Conservation (phyloP, 1,140 invertebrate genomes). For the Apis florea region DNA sequence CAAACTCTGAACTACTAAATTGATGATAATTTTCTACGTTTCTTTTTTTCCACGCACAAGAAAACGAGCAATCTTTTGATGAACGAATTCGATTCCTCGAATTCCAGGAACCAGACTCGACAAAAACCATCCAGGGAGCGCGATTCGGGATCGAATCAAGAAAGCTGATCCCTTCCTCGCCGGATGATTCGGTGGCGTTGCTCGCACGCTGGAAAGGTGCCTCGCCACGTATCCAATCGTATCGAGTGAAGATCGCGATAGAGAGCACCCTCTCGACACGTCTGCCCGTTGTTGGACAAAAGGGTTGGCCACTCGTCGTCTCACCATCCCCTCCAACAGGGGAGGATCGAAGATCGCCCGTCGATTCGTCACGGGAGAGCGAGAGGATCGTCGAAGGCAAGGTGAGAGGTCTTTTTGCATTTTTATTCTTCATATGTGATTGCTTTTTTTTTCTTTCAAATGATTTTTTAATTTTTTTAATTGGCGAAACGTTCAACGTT, state of each 20-base stretch:
- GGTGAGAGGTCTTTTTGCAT: background rate
- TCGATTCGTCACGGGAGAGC: background rate
- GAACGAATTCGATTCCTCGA: too few relatives aligned
- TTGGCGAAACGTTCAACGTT: too few relatives aligned
- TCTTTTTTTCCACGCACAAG: too few relatives aligned
- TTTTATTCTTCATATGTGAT: too few relatives aligned
- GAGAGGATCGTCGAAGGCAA: background rate
- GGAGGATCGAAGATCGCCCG: constrained; percentile 30
- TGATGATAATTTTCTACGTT: too few relatives aligned
- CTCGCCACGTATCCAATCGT: constrained; percentile 19
- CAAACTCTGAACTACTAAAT: too few relatives aligned
- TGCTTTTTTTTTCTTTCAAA: too few relatives aligned
- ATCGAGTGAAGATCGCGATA: constrained; percentile 56
- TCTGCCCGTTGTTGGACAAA: constrained; percentile 55
- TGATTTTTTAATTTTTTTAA: too few relatives aligned
- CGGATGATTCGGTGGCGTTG: background rate
- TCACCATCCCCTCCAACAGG: background rate
- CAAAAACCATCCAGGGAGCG: too few relatives aligned
- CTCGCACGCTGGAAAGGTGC: background rate
- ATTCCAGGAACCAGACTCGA: too few relatives aligned
- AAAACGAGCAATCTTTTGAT: too few relatives aligned
- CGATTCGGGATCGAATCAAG: constrained; percentile 24
- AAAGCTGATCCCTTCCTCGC: background rate
- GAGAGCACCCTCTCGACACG: constrained; percentile 64
- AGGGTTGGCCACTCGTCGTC: constrained; percentile 23